phyloP scores from a whole-genome alignment of 2,113 vertebrate species.

The Heterotilapia buettikoferi region DNA sequence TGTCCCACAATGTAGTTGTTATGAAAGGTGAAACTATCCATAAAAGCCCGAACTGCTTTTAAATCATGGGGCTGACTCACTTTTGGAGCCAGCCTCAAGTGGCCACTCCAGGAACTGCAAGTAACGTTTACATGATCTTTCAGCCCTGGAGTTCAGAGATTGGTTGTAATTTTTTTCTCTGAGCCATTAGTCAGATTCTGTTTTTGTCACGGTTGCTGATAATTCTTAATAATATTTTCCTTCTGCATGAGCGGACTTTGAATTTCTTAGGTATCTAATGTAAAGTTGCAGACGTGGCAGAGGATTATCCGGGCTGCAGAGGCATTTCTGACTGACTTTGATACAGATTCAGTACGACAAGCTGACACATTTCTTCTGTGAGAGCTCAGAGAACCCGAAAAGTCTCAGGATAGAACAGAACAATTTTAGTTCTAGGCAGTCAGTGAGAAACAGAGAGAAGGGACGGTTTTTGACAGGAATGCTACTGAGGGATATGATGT shows the following conservation, averaged over 20 bases:
- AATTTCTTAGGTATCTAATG: not conserved
- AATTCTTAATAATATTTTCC: not conserved
- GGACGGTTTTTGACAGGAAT: not conserved
- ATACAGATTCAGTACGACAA: slow-evolving; percentile 27
- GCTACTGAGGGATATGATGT: not conserved
- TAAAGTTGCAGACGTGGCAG: not conserved
- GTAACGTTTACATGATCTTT: not conserved
- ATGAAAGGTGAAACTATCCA: too few species aligned
- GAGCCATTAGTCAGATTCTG: not conserved
- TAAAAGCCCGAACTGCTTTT: too few species aligned
- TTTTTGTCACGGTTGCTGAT: not conserved
- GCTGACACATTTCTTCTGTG: slow-evolving; percentile 50
- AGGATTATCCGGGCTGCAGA: not conserved
- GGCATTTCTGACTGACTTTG: slow-evolving; percentile 26
- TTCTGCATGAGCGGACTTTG: not conserved
- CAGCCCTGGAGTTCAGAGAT: not conserved
- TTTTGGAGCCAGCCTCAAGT: not conserved
- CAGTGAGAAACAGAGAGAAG: not conserved
- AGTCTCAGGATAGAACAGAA: not conserved
- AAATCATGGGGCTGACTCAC: too few species aligned
- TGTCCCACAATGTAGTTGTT: too few species aligned
- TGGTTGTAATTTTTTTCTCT: not conserved
- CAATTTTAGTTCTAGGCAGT: slow-evolving; percentile 4
- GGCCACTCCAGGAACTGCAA: not conserved
- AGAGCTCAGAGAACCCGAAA: slow-evolving; percentile 3